phyloP scores from a whole-genome alignment of 2,113 vertebrate genomes.

The Phainopepla nitens region DNA sequence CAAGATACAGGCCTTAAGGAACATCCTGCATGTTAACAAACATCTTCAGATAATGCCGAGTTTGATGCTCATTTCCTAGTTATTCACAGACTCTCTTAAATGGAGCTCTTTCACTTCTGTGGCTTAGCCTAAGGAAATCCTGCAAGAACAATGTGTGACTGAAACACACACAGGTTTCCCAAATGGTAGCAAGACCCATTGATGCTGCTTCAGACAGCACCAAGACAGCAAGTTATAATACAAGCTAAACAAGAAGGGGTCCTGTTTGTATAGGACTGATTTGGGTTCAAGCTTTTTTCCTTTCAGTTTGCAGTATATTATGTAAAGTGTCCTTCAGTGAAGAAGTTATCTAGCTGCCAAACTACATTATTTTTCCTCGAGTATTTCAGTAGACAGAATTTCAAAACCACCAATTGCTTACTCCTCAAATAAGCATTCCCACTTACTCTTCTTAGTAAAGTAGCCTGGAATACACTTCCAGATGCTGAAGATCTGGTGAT shows the following conservation, averaged over 20 bases:
- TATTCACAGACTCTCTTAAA: constrained; percentile 75
- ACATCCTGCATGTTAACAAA: constrained; percentile 75
- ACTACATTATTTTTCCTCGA: background rate
- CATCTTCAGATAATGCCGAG: constrained; percentile 76
- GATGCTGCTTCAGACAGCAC: constrained; percentile 47
- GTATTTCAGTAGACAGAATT: background rate
- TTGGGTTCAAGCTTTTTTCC: constrained; percentile 27
- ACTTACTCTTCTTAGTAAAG: background rate
- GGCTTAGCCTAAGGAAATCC: constrained; percentile 76
- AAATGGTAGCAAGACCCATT: constrained; percentile 54
- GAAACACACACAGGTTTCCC: constrained; percentile 65
- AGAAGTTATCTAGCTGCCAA: constrained; percentile 13
- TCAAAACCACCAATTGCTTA: background rate
- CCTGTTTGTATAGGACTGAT: constrained; percentile 6
- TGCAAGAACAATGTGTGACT: constrained; percentile 72
- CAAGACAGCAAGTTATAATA: constrained; percentile 23
- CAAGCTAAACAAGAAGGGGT: constrained; percentile 17
- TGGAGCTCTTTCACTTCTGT: constrained; percentile 75
- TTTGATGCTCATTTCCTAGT: constrained; percentile 78
- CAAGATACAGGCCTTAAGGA: constrained; percentile 72
- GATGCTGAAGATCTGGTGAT: background rate
- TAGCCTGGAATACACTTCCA: background rate
- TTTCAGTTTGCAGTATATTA: background rate
- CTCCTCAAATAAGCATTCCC: background rate
- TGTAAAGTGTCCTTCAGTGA: background rate